These are phyloP conservation scores for Danionella dracula DNA, from an alignment of 2,797 vertebrate species.

Conservation along the genomic window DNA sequence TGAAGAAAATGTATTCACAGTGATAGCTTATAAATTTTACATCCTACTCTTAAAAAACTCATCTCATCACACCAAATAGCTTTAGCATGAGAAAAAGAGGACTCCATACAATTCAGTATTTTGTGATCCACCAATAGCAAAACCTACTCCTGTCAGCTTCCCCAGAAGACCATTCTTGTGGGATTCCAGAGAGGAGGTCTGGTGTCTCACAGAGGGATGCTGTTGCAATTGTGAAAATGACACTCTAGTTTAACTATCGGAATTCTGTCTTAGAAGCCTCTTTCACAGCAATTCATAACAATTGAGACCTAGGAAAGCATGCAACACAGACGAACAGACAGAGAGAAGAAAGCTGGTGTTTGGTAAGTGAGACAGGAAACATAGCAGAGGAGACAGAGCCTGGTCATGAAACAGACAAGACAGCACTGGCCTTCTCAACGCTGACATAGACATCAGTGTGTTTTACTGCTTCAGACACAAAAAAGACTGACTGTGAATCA, in stretches of 20 bases:
- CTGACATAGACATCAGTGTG: conserved; percentile 3
- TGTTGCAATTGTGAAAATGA: conserved; percentile 12
- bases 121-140: not conserved
- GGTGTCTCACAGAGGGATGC: not conserved
- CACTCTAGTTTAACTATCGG: conserved; percentile 13
- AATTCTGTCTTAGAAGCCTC: not conserved
- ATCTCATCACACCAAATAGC: too few species aligned
- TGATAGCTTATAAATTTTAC: too few species aligned
- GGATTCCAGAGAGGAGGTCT: conserved; percentile 16
- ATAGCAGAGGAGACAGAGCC: conserved; percentile 4
- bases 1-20: too few species aligned
- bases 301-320: not conserved
- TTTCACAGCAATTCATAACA: not conserved
- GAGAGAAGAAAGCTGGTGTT: too few species aligned
- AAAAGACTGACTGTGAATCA: conserved; percentile 42
- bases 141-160: not conserved
- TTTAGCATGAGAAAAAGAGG: too few species aligned
- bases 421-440: conserved; percentile 8
- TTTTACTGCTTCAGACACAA: conserved; percentile 28
- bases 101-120: too few species aligned
- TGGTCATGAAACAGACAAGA: conserved; percentile 12
- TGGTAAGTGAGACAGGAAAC: not conserved
- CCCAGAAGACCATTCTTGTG: not conserved
- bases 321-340: too few species aligned
- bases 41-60: too few species aligned